These are phyloP conservation scores for Hemichromis elongatus DNA, from an alignment of 2,113 vertebrate genomes.

Conservation along the genomic window DNA sequence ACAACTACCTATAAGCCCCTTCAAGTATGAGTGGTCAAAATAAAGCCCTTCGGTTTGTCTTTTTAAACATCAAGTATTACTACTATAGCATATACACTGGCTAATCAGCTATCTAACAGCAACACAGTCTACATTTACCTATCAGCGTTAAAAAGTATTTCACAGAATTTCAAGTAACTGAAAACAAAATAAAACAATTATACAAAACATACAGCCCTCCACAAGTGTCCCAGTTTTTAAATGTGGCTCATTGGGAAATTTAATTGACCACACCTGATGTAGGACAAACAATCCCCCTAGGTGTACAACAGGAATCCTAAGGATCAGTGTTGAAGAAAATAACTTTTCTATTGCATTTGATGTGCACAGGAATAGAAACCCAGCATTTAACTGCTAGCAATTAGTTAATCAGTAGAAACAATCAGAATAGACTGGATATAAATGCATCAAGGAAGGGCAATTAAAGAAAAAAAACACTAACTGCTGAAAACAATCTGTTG, in stretches of 20 bases:
- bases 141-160: not conserved
- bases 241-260: not conserved
- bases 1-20: not conserved
- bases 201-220: not conserved
- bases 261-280: not conserved
- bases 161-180: not conserved
- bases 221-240: not conserved
- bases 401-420: not conserved
- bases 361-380: not conserved
- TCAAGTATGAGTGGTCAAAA: not conserved
- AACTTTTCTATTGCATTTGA: not conserved
- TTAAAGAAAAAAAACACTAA: not conserved
- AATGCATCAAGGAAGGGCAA: not conserved
- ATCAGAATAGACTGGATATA: not conserved
- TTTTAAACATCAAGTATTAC: not conserved
- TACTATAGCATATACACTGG: not conserved
- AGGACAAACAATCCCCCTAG: not conserved
- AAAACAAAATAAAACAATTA: not conserved
- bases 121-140: not conserved
- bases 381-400: not conserved
- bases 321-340: not conserved
- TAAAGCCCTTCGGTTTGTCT: not conserved
- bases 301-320: not conserved
- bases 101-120: accelerated
- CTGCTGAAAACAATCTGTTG: not conserved